phyloP scores from a whole-genome alignment of 2,888 invertebrate species.

The Pristionchus arcanus region DNA sequence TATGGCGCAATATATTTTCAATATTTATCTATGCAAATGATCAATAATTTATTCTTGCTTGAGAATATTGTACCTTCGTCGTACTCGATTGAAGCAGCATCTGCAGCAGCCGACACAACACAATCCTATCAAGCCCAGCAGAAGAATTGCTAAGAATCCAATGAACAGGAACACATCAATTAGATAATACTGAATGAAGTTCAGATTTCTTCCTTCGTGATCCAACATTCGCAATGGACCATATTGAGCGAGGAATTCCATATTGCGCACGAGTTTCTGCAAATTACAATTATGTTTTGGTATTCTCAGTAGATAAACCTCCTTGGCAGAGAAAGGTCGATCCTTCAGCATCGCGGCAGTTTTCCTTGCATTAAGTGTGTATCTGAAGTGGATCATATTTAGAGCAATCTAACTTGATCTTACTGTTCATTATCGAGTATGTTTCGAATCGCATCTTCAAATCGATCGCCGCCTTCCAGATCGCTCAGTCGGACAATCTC shows the following conservation, averaged over 20 bases:
- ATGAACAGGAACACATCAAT: not conserved
- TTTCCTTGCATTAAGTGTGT: not conserved
- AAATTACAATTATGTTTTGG: not conserved
- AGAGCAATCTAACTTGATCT: no score
- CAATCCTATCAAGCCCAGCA: not conserved
- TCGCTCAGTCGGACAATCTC: not conserved
- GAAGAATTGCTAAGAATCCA: not conserved
- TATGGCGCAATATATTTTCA: no score
- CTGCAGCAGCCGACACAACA: not conserved
- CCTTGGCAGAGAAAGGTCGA: not conserved
- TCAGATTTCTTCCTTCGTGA: constrained; percentile 30
- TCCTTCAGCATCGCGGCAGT: not conserved
- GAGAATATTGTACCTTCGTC: not conserved
- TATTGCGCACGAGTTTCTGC: constrained; percentile 16
- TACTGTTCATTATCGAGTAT: not conserved
- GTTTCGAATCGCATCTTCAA: not conserved
- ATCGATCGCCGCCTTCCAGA: not conserved
- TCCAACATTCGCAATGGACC: constrained; percentile 16
- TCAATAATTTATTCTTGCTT: not conserved
- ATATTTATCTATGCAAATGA: no score
- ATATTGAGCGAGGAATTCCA: constrained; percentile 6
- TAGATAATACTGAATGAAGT: not conserved
- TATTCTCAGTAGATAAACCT: not conserved
- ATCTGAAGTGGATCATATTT: not conserved
- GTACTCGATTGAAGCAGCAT: not conserved